Conservation (phyloP, 2,888 invertebrate species). For the Lepidochitona cinerea region DNA sequence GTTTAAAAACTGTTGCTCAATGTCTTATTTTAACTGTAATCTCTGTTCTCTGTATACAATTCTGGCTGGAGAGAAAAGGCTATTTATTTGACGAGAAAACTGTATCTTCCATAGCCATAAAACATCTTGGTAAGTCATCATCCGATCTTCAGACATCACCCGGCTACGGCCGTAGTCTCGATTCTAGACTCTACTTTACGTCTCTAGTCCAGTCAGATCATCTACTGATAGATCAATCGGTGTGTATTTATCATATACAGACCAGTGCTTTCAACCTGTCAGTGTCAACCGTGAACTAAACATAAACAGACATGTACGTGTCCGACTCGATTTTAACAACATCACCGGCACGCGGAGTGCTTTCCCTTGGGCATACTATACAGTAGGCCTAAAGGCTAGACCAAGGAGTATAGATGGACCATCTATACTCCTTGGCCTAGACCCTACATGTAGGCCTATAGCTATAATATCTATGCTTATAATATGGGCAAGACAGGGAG, state of each 20-base stretch:
- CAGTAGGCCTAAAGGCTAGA: no score
- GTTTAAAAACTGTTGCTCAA: constrained; percentile 32
- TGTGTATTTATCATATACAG: neutral
- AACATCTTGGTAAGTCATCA: constrained; percentile 52
- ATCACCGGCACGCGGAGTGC: neutral
- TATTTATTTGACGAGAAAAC: constrained; percentile 51
- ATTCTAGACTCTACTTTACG: no score
- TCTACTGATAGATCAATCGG: neutral
- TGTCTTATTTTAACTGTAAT: constrained; percentile 31
- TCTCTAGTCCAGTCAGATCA: no score
- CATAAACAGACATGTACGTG: neutral
- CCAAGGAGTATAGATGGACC: no score
- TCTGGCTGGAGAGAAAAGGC: constrained; percentile 57
- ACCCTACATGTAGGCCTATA: no score
- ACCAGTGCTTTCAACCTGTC: neutral
- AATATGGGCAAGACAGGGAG: no score
- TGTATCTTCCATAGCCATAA: constrained; percentile 52
- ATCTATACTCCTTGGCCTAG: no score
- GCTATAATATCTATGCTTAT: no score
- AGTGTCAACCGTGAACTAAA: neutral
- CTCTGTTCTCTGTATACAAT: constrained; percentile 46
- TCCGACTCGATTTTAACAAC: neutral
- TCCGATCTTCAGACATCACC: no score
- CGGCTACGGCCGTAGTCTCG: no score
- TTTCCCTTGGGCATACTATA: neutral